A percentile compares a stretch with the other conserved stretches of the same genome.
These are phyloP conservation scores for Boleophthalmus pectinirostris DNA, from an alignment of 2,113 vertebrate genomes.

Conservation along the genomic window DNA sequence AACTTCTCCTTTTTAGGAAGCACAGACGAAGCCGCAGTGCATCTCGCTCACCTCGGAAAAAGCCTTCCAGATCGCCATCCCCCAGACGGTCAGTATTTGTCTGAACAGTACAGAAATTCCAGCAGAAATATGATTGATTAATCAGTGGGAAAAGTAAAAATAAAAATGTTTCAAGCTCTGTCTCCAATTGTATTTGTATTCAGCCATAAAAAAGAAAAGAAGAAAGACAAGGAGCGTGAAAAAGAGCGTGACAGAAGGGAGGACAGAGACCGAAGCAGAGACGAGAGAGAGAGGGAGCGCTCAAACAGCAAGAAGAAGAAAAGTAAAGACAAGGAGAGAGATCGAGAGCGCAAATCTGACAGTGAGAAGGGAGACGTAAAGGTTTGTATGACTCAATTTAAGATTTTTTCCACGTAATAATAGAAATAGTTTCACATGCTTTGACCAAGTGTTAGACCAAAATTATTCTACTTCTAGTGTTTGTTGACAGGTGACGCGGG, in stretches of 20 bases:
- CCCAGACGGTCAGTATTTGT: slow-evolving; percentile 83
- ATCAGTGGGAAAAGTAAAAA: background rate
- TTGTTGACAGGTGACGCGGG: slow-evolving; percentile 87
- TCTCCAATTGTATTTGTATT: background rate
- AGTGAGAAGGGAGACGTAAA: slow-evolving; percentile 94
- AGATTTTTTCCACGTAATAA: background rate
- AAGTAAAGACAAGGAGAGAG: slow-evolving; percentile 94
- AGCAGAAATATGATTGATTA: background rate
- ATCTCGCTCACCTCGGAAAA: slow-evolving; percentile 88
- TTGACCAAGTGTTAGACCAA: background rate
- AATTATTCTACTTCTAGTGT: background rate
- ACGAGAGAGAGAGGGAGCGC: slow-evolving; percentile 88
- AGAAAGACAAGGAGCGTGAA: slow-evolving; percentile 96
- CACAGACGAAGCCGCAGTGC: slow-evolving; percentile 86
- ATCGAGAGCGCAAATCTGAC: slow-evolving; percentile 89
- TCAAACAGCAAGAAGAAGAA: slow-evolving; percentile 94
- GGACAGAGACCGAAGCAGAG: slow-evolving; percentile 81
- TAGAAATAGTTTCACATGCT: background rate
- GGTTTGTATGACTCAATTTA: slow-evolving; percentile 68
- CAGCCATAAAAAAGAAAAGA: slow-evolving; percentile 98
- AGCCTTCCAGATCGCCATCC: slow-evolving; percentile 86
- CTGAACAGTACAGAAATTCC: background rate
- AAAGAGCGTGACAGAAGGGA: slow-evolving; percentile 83
- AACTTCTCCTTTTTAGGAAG: slow-evolving; percentile 55
- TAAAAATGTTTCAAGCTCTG: background rate